phyloP scores from a whole-genome alignment of 2,888 invertebrate species.

The Andrena dorsata region DNA sequence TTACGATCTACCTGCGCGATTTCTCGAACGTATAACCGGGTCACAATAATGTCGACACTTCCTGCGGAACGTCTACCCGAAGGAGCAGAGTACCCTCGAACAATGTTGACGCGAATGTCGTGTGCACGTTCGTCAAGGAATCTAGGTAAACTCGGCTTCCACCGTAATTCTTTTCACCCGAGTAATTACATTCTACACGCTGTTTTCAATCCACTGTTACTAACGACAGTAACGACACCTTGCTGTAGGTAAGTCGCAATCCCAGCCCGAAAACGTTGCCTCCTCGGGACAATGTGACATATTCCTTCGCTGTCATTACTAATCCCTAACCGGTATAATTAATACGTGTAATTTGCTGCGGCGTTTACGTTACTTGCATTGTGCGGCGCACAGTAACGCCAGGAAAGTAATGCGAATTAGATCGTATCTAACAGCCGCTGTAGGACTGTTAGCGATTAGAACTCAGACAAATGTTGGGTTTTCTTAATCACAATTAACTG shows the following conservation, averaged over 20 bases:
- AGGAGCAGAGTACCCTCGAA: slow-evolving; percentile 33
- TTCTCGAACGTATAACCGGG: slow-evolving; percentile 61
- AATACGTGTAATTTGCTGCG: slow-evolving; percentile 39
- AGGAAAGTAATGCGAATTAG: slow-evolving; percentile 66
- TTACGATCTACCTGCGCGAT: slow-evolving; percentile 56
- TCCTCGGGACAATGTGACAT: neutral
- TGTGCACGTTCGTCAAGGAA: slow-evolving; percentile 45
- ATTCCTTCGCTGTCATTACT: slow-evolving; percentile 13
- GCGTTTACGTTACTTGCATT: slow-evolving; percentile 26
- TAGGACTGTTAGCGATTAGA: slow-evolving; percentile 15
- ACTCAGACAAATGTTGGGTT: slow-evolving; percentile 44
- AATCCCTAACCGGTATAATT: slow-evolving; percentile 26
- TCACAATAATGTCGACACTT: slow-evolving; percentile 63
- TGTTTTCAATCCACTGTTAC: slow-evolving; percentile 8
- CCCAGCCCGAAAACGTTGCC: neutral
- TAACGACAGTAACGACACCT: slow-evolving; percentile 32
- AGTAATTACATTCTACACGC: slow-evolving; percentile 35
- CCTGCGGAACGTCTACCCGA: slow-evolving; percentile 57
- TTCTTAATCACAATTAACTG: slow-evolving; percentile 25
- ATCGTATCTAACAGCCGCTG: slow-evolving; percentile 39
- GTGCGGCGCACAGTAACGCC: slow-evolving; percentile 17
- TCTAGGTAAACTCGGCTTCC: slow-evolving; percentile 36
- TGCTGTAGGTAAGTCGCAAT: neutral
- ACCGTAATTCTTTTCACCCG: slow-evolving; percentile 46
- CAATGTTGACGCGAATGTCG: slow-evolving; percentile 50